Evolutionary conservation across 1,140 invertebrate genomes (phyloP).

Genomic region (Lanistes nyassanus): DNA sequence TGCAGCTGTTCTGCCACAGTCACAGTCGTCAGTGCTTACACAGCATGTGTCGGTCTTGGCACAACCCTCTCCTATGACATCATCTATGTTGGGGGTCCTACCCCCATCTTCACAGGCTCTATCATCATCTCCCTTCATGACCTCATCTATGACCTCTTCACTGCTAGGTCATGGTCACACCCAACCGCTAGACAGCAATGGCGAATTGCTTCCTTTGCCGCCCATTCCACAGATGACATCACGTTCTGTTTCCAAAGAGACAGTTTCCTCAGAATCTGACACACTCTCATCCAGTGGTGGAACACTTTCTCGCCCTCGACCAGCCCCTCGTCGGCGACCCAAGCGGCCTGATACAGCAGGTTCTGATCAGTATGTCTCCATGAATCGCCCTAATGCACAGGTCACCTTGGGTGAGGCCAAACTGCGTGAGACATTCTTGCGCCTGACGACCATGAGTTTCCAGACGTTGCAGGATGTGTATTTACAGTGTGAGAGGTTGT

Average conservation of each 20-base stretch:
- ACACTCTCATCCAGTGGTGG: slow-evolving; percentile 40
- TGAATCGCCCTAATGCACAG: slow-evolving; percentile 56
- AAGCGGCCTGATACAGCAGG: slow-evolving; percentile 42
- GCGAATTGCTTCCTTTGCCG: slow-evolving; percentile 18
- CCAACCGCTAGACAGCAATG: slow-evolving; percentile 26
- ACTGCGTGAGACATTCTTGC: slow-evolving; percentile 50
- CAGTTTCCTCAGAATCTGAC: slow-evolving; percentile 54
- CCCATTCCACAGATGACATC: slow-evolving; percentile 19
- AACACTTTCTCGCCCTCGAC: slow-evolving; percentile 51
- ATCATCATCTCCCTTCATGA: slow-evolving; percentile 19
- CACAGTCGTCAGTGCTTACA: slow-evolving; percentile 10
- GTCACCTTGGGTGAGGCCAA: slow-evolving; percentile 49
- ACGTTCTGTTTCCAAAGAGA: slow-evolving; percentile 39
- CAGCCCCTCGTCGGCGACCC: slow-evolving; percentile 48
- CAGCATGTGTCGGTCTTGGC: neutral
- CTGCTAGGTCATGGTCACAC: slow-evolving; percentile 20
- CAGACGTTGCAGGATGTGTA: slow-evolving; percentile 56
- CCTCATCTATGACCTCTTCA: slow-evolving; percentile 29
- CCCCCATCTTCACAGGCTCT: neutral
- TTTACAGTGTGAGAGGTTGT: slow-evolving; percentile 52
- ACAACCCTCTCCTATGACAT: slow-evolving; percentile 11
- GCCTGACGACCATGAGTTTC: slow-evolving; percentile 52
- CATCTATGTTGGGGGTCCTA: slow-evolving; percentile 17
- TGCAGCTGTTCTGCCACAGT: neutral
- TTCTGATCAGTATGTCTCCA: slow-evolving; percentile 60